phyloP scores from a whole-genome alignment of 2,797 vertebrate species.

The Intellagama lesueurii region DNA sequence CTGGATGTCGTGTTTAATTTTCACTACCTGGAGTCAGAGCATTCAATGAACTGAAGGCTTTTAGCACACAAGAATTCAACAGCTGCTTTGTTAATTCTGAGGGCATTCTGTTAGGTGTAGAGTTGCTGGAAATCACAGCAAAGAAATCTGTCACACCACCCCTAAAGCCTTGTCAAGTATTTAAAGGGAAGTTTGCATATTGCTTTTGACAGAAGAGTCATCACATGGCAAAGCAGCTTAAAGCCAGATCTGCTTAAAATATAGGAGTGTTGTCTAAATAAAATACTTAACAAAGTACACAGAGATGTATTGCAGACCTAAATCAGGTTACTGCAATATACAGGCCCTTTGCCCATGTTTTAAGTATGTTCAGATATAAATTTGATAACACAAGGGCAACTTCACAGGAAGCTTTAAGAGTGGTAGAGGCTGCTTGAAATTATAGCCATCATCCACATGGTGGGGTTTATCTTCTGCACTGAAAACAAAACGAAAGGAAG shows the following conservation, averaged over 20 bases:
- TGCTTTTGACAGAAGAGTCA: neutral
- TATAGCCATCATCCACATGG: neutral
- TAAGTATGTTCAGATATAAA: neutral
- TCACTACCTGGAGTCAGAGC: neutral
- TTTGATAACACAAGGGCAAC: neutral
- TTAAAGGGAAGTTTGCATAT: neutral
- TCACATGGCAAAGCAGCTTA: neutral
- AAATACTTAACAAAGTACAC: neutral
- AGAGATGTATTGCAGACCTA: neutral
- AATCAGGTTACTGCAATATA: neutral
- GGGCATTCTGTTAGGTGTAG: neutral
- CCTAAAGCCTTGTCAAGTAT: neutral
- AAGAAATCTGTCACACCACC: neutral
- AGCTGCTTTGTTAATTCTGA: neutral
- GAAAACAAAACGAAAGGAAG: neutral
- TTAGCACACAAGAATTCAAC: neutral
- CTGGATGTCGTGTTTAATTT: slow-evolving; percentile 14
- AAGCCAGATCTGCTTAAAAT: neutral
- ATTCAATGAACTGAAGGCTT: neutral
- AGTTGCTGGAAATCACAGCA: neutral
- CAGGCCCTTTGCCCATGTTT: neutral
- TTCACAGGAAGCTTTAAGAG: neutral
- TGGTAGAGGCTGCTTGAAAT: neutral
- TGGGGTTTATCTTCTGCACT: neutral
- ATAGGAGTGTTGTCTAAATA: neutral